Conservation (phyloP, 2,888 invertebrate genomes). For the Tetragonula carbonaria region DNA sequence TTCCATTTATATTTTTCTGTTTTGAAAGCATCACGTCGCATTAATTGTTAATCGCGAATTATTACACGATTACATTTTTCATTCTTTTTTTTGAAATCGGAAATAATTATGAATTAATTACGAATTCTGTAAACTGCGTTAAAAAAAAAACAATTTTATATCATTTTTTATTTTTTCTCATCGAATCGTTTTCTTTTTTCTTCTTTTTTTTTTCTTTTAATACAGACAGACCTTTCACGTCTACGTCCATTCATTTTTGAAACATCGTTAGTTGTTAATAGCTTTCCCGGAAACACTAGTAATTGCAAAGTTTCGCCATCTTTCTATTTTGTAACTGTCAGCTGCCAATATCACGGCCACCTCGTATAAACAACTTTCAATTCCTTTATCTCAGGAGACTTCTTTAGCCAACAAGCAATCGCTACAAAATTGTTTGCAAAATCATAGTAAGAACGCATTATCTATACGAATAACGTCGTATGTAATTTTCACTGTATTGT, state of each 20-base stretch:
- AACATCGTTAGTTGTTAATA: constrained; percentile 31
- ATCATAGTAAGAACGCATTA: too few relatives aligned
- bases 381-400: not conserved
- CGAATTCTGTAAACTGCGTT: not conserved
- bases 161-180: not conserved
- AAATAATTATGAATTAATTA: not conserved
- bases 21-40: too few relatives aligned
- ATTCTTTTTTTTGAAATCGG: too few relatives aligned
- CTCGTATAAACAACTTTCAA: constrained; percentile 24
- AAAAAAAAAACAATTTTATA: not conserved
- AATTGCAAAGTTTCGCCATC: constrained; percentile 21
- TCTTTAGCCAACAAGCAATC: not conserved
- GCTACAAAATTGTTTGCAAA: not conserved
- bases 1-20: too few relatives aligned
- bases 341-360: constrained; percentile 31
- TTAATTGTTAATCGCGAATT: too few relatives aligned
- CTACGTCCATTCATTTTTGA: not conserved
- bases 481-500: not conserved
- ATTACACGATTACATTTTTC: too few relatives aligned
- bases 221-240: not conserved
- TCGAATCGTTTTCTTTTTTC: not conserved
- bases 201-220: not conserved
- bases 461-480: not conserved
- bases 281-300: constrained; percentile 8
- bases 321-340: constrained; percentile 35